Base-by-base conservation (phyloP, 2,797 vertebrate species). In the Spea hammondii region DNA sequence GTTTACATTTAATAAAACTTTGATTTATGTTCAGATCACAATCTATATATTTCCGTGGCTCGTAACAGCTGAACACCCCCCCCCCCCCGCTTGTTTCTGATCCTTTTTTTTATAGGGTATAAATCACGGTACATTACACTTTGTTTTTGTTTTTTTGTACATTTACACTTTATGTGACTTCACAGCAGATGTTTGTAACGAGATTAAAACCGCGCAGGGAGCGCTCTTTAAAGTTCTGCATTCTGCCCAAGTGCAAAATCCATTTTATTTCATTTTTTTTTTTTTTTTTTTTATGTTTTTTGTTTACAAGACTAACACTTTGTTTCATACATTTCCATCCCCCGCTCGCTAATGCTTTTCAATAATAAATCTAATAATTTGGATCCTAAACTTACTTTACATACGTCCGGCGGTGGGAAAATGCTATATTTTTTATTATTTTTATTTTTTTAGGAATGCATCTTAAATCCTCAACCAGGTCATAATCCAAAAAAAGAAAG, bases 401-500 rank as follows among this genome's bases (percentile, higher is more conserved):
- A 53, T 70, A 77, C 44, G 12, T 60, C 32, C n/a, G 46, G 10
- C 5, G 46, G 60, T 48, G 64, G 0, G 70, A 65, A 11, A 32
- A 32, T 32, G 32, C 32, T 32, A 32, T 32, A 32, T 32, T 32
- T 32, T 32, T 32, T 32, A 32, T 32, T 32, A 32, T 32, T 32
- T 32, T 32, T 32, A 32, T 32, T 32, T 32, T 32, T 32, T 32
- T 32, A 32, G 32, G 14, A 5, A 14, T 48, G 69, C 55, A 72
- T 17, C 74, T 55, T 47, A 13, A 32, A 10, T 13, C 0, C 0
- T 70, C 70, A 14, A 49, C 44, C 10, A 71, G 64, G 68, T 47
- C 78, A 65, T 72, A 60, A 77, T 74, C 77, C 83, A 76, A 57
- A 60, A 55, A 55, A 79, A 64, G 73, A n/a, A 9, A 17, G 47